Evolutionary conservation across 1,140 invertebrate genomes (phyloP).

Genomic region (Drosophila setifemur): DNA sequence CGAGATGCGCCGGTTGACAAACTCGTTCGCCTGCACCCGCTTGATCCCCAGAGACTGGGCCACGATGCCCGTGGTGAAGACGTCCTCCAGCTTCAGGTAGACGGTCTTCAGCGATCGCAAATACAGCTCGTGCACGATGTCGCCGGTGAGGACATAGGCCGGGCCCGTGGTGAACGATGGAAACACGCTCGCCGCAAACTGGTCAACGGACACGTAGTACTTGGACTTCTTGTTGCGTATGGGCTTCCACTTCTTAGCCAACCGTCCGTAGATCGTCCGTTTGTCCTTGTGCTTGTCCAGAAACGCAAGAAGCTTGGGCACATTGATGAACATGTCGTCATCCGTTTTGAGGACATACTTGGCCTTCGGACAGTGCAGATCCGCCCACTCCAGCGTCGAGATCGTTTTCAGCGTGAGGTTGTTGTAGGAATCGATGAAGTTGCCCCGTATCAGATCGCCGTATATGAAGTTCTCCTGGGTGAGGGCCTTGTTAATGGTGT

Average conservation of each 20-base stretch:
- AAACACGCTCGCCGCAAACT: conserved; percentile 89
- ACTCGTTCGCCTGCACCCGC: conserved; percentile 90
- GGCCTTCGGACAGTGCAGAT: conserved; percentile 89
- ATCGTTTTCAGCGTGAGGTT: conserved; percentile 94
- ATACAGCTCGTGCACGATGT: conserved; percentile 88
- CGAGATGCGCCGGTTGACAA: conserved; percentile 91
- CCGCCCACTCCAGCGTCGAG: conserved; percentile 92
- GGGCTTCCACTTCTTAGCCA: conserved; percentile 93
- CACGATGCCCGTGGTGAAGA: conserved; percentile 93
- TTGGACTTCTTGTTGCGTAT: conserved; percentile 92
- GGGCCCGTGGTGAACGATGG: conserved; percentile 94
- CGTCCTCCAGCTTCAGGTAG: conserved; percentile 94
- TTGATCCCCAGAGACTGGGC: conserved; percentile 88
- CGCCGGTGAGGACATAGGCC: conserved; percentile 90
- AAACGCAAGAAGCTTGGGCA: conserved; percentile 89
- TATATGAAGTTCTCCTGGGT: conserved; percentile 88
- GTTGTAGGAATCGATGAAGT: conserved; percentile 92
- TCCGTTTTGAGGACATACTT: conserved; percentile 93
- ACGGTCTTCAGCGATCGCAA: conserved; percentile 86
- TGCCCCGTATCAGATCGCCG: conserved; percentile 89
- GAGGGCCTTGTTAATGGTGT: conserved; percentile 84
- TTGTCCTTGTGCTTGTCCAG: conserved; percentile 87
- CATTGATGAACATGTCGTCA: conserved; percentile 96
- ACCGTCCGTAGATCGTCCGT: conserved; percentile 89
- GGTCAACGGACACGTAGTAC: conserved; percentile 90